phyloP scores from a whole-genome alignment of 2,113 vertebrate genomes.

The Cryptotis parvus region DNA sequence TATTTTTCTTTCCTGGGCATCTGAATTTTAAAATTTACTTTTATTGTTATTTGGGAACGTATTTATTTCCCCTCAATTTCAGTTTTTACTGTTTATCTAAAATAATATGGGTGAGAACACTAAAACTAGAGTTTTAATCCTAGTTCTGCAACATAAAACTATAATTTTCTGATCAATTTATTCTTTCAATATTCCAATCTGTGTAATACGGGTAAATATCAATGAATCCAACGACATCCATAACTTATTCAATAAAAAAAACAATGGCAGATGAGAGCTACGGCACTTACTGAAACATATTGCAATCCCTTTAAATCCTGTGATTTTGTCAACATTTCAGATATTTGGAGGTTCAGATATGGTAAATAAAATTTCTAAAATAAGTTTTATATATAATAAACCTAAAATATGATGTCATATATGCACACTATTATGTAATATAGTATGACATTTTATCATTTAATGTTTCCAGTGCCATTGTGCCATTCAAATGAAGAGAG shows the following conservation, averaged over 20 bases:
- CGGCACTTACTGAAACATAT: not conserved
- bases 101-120: not conserved
- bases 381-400: too few relatives aligned
- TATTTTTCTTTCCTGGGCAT: not conserved
- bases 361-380: too few relatives aligned
- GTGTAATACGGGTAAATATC: not conserved
- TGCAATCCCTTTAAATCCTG: not conserved
- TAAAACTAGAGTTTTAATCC: slow-evolving; percentile 4
- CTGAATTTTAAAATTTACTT: not conserved
- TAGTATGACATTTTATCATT: slow-evolving; percentile 12
- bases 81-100: not conserved
- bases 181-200: slow-evolving; percentile 11
- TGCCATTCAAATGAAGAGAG: slow-evolving; percentile 11
- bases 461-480: not conserved
- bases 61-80: not conserved
- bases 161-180: not conserved
- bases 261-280: not conserved
- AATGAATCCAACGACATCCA: not conserved
- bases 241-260: slow-evolving; percentile 3
- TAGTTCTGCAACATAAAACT: not conserved
- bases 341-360: too few relatives aligned
- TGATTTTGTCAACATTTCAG: too few relatives aligned
- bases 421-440: not conserved
- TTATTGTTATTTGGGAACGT: not conserved
- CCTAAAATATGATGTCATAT: not conserved